A percentile compares a stretch with the other conserved stretches of the same genome.
These are phyloP conservation scores for Nebria salina DNA, from an alignment of 2,888 invertebrate species.

Conservation along the genomic window DNA sequence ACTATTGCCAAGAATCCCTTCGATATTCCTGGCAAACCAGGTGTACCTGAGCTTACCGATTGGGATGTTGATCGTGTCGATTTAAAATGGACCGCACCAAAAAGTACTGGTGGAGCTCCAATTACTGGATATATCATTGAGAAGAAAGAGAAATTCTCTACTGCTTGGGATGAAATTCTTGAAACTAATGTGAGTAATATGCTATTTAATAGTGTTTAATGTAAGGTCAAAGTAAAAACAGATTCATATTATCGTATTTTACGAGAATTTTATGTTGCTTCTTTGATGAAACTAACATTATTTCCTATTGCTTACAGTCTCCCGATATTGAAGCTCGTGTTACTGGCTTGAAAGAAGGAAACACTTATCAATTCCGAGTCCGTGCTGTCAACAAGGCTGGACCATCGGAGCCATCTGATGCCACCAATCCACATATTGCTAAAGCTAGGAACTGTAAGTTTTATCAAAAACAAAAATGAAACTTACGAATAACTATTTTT, in stretches of 20 bases:
- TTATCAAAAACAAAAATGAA: constrained; percentile 25
- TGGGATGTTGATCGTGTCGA: constrained; percentile 92
- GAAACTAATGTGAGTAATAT: constrained; percentile 70
- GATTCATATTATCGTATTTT: too few species aligned
- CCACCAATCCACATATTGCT: constrained; percentile 86
- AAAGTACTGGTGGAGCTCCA: constrained; percentile 80
- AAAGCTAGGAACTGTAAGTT: constrained; percentile 87
- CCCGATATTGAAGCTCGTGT: constrained; percentile 85
- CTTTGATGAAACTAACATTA: not conserved
- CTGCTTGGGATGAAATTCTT: constrained; percentile 83
- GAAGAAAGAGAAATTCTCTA: constrained; percentile 83
- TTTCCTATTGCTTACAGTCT: constrained; percentile 63
- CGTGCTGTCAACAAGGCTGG: constrained; percentile 95
- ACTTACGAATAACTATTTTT: not conserved
- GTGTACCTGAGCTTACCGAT: constrained; percentile 85
- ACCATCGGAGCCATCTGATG: constrained; percentile 88
- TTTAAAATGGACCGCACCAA: constrained; percentile 84
- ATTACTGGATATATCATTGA: constrained; percentile 90
- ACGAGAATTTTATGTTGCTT: too few species aligned
- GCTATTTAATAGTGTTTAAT: not conserved
- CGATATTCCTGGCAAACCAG: constrained; percentile 87
- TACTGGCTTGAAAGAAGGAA: constrained; percentile 87
- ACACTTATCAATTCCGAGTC: constrained; percentile 95
- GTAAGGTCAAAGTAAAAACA: too few species aligned
- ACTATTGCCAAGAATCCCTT: constrained; percentile 97